Evolutionary conservation across 2,113 vertebrate species (phyloP).

Genomic region (Archocentrus centrarchus): DNA sequence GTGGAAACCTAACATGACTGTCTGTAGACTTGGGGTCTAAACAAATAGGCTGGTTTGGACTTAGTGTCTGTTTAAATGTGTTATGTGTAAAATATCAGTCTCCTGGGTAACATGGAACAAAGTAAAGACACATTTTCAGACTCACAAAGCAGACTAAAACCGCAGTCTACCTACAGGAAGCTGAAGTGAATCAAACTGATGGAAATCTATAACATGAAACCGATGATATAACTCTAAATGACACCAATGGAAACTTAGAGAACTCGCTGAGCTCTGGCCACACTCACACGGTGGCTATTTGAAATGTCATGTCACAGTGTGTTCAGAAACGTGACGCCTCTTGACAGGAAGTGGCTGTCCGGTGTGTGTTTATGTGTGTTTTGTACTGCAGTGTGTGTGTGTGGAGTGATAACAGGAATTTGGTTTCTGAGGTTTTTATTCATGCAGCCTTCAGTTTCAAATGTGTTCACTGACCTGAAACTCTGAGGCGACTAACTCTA

Average conservation of each 20-base stretch:
- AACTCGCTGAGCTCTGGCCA: conserved; percentile 9
- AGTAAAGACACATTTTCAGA: background rate
- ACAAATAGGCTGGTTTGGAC: background rate
- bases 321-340: conserved; percentile 2
- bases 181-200: conserved; percentile 17
- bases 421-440: conserved; percentile 56
- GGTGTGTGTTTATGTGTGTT: conserved; percentile 27
- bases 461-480: conserved; percentile 74
- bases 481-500: background rate
- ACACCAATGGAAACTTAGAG: conserved; percentile 20
- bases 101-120: background rate
- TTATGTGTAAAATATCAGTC: background rate
- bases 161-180: background rate
- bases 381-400: conserved; percentile 21
- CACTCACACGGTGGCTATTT: conserved; percentile 4
- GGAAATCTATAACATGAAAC: background rate
- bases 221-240: background rate
- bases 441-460: conserved; percentile 50
- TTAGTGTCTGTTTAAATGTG: background rate
- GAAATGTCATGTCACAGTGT: conserved; percentile 49
- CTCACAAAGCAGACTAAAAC: background rate
- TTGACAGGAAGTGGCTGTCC: conserved; percentile 58
- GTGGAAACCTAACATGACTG: background rate
- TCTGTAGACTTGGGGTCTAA: background rate
- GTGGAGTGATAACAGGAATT: conserved; percentile 23